Evolutionary conservation across 1,140 invertebrate species (phyloP).

Genomic region (Atta colombica): DNA sequence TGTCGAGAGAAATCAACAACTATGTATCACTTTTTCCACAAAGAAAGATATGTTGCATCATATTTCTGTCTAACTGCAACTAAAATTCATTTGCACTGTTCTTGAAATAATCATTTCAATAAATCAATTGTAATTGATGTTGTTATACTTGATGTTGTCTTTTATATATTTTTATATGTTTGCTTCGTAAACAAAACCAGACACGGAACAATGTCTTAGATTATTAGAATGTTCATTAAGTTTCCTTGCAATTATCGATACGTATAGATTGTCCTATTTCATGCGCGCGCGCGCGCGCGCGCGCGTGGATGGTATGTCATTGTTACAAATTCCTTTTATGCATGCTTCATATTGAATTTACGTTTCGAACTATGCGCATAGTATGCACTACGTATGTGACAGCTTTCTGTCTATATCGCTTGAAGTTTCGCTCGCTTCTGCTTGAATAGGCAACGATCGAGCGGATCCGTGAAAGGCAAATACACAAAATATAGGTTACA

Average conservation of each 20-base stretch:
- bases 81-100: background rate
- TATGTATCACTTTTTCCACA: background rate
- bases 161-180: background rate
- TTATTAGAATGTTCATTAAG: background rate
- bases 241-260: background rate
- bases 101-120: background rate
- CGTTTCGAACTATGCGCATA: slow-evolving; percentile 40
- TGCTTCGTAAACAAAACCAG: background rate
- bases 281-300: too few species aligned
- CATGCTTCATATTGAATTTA: slow-evolving; percentile 51
- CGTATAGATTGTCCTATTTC: background rate
- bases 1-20: slow-evolving; percentile 14
- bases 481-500: slow-evolving; percentile 60
- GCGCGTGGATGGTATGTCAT: slow-evolving; percentile 7
- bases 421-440: slow-evolving; percentile 60
- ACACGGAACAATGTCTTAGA: background rate
- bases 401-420: slow-evolving; percentile 62
- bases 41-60: background rate
- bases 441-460: slow-evolving; percentile 64
- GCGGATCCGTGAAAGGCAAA: slow-evolving; percentile 59
- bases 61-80: background rate
- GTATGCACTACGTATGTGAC: slow-evolving; percentile 41
- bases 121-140: background rate
- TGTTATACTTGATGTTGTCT: background rate
- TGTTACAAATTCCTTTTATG: slow-evolving; percentile 39